Evolutionary conservation across 2,888 invertebrate species (phyloP).

Genomic region (Leptothorax acervorum): DNA sequence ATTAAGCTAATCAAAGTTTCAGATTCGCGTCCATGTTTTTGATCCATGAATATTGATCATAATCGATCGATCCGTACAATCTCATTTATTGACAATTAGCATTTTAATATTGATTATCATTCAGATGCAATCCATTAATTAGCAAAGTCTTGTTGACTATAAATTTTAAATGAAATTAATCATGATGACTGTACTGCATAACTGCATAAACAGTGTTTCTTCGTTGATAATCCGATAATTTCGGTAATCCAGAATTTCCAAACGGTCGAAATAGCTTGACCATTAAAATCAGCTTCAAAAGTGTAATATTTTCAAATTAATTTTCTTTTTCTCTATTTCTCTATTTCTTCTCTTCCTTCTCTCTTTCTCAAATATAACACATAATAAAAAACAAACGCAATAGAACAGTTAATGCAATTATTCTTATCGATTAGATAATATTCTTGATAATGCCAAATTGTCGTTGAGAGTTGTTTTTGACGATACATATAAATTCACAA

Average conservation of each 20-base stretch:
- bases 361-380: not conserved
- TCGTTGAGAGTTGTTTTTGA: constrained; percentile 47
- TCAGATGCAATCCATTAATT: not conserved
- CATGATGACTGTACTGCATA: not conserved
- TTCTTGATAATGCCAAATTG: constrained; percentile 57
- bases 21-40: not conserved
- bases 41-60: not conserved
- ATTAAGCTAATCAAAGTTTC: not conserved
- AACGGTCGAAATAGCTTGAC: not conserved
- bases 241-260: not conserved
- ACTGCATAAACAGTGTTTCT: not conserved
- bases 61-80: constrained; percentile 51
- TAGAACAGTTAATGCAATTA: constrained; percentile 40
- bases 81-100: constrained; percentile 15
- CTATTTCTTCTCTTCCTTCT: not conserved
- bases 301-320: not conserved
- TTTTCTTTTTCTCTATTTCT: not conserved
- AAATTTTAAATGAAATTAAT: constrained; percentile 4
- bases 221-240: not conserved
- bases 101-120: not conserved
- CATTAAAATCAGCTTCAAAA: not conserved
- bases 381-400: not conserved
- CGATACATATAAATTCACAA: constrained; percentile 51
- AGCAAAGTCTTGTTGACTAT: not conserved
- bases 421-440: constrained; percentile 54